Percentiles rank a stretch among this genome's conserved stretches.
Evolutionary conservation across 2,113 vertebrate genomes (phyloP).

Genomic region (Scatophagus argus): DNA sequence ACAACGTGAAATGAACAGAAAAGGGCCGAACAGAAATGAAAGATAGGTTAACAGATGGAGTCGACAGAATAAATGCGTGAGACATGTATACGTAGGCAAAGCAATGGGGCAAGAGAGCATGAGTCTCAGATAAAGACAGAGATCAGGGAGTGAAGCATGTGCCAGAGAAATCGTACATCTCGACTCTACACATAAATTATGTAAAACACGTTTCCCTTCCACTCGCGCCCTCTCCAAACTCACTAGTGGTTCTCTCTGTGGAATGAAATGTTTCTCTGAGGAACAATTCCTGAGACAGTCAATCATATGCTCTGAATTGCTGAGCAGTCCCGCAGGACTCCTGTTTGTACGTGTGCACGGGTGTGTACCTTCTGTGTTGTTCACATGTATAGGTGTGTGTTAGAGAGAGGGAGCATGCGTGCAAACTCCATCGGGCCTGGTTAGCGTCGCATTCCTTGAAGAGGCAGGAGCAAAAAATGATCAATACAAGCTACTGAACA

Average conservation of each 20-base stretch:
- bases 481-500: slow-evolving; percentile 58
- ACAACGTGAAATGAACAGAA: slow-evolving; percentile 4
- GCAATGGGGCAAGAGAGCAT: neutral
- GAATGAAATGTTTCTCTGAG: slow-evolving; percentile 48
- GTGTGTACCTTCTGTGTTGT: slow-evolving; percentile 6
- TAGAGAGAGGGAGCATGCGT: neutral
- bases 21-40: neutral
- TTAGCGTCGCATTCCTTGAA: slow-evolving; percentile 10
- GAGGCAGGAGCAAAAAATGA: slow-evolving; percentile 39
- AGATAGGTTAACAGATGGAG: neutral
- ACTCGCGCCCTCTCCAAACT: slow-evolving; percentile 21
- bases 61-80: neutral
- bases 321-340: slow-evolving; percentile 40
- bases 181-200: slow-evolving; percentile 50
- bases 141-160: slow-evolving; percentile 22
- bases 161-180: slow-evolving; percentile 19
- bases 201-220: slow-evolving; percentile 30
- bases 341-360: neutral
- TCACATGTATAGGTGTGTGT: slow-evolving; percentile 6
- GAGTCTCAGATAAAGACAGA: slow-evolving; percentile 15
- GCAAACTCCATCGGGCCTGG: slow-evolving; percentile 2
- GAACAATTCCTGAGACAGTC: slow-evolving; percentile 40
- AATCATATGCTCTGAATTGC: slow-evolving; percentile 49
- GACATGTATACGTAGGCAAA: neutral
- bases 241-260: slow-evolving; percentile 21